phyloP scores from a whole-genome alignment of 2,888 invertebrate genomes.

The Serrognathus titanus region DNA sequence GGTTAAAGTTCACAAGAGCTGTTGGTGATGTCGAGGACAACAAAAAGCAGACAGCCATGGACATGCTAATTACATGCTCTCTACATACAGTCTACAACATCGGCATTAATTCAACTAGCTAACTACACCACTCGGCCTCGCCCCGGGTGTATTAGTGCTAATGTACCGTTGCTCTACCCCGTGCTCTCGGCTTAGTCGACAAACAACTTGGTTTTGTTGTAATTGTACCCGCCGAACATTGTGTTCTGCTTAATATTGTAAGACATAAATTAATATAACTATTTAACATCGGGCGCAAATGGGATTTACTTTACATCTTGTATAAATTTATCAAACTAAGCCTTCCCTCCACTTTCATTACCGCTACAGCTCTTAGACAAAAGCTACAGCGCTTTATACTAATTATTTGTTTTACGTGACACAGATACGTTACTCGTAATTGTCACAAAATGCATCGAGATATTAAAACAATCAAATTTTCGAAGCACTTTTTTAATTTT shows the following conservation, averaged over 20 bases:
- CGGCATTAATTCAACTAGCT: conserved; percentile 50
- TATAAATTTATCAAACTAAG: conserved; percentile 36
- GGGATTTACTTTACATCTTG: conserved; percentile 43
- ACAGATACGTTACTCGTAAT: not conserved
- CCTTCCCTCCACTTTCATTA: conserved; percentile 19
- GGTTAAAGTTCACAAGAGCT: conserved; percentile 39
- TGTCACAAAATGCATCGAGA: not conserved
- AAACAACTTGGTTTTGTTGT: conserved; percentile 48
- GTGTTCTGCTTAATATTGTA: conserved; percentile 47
- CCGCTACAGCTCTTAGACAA: conserved; percentile 5
- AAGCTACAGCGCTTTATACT: conserved; percentile 5
- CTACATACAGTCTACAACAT: conserved; percentile 50
- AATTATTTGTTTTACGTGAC: conserved; percentile 2
- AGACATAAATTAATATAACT: conserved; percentile 50
- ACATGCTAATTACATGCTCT: conserved; percentile 52
- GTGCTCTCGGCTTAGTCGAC: conserved; percentile 43
- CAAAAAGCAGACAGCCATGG: conserved; percentile 50
- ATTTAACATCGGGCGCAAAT: conserved; percentile 40
- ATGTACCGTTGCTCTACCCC: conserved; percentile 41
- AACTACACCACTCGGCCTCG: conserved; percentile 42
- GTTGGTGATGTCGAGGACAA: conserved; percentile 39
- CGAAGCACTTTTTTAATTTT: too few relatives aligned
- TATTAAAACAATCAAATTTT: too few relatives aligned
- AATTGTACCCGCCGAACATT: conserved; percentile 46
- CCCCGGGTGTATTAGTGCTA: conserved; percentile 45